phyloP scores from a whole-genome alignment of 2,888 invertebrate genomes.

The Shargacucullia verbasci region DNA sequence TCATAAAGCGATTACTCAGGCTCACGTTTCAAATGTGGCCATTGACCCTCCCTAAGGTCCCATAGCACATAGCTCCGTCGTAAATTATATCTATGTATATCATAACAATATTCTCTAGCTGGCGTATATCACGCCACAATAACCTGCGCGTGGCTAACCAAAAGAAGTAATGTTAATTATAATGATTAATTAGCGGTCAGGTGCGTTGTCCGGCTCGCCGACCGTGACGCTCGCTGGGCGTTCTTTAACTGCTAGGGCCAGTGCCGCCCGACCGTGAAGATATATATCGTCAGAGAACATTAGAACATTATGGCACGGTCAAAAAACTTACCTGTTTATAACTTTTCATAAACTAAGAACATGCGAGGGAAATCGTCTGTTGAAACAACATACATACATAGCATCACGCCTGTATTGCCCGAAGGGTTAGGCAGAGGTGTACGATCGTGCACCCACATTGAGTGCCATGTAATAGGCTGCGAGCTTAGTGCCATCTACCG shows the following conservation, averaged over 20 bases:
- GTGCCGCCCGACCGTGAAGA: slow-evolving; percentile 36
- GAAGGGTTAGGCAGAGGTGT: no score
- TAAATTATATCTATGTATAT: slow-evolving; percentile 10
- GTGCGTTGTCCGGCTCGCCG: slow-evolving; percentile 40
- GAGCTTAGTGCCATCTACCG: no score
- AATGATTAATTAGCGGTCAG: slow-evolving; percentile 46
- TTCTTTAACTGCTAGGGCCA: slow-evolving; percentile 37
- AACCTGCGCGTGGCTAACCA: slow-evolving; percentile 17
- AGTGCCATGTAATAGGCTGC: no score
- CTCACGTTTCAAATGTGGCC: slow-evolving; percentile 20
- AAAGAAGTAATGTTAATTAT: slow-evolving; percentile 31
- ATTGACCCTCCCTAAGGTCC: slow-evolving; percentile 21
- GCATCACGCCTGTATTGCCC: no score
- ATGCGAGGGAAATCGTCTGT: background rate
- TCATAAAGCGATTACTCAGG: slow-evolving; percentile 30
- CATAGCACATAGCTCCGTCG: slow-evolving; percentile 1
- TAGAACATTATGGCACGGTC: slow-evolving; percentile 34
- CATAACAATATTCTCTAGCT: background rate
- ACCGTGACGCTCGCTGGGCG: slow-evolving; percentile 51
- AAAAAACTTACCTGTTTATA: slow-evolving; percentile 9
- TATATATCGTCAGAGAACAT: slow-evolving; percentile 46
- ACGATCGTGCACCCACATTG: no score
- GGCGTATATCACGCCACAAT: slow-evolving; percentile 5
- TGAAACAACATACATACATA: no score
- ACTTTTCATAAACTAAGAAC: background rate